Evolutionary conservation across 2,797 vertebrate species (phyloP), one percentile per base, ranked within the genome.

Genomic region (Sandelia bainsii): DNA sequence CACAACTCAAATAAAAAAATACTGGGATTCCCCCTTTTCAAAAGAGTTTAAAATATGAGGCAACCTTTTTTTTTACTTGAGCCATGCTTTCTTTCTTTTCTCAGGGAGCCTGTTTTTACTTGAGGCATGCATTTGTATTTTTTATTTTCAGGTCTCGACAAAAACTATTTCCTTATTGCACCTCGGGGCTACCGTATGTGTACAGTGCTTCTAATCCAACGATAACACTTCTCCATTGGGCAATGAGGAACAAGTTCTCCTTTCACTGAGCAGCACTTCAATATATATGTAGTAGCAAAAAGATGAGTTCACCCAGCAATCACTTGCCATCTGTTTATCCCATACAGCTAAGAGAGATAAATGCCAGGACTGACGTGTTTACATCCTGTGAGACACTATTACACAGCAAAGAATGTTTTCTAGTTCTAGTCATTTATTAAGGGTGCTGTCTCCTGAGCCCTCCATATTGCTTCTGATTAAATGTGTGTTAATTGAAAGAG

Each of bases 291-390:
- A 11, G 53, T 13, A 42, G 5, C 14, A 52, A 46, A 50, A 42
- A 62, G 17, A 59, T 34, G 20, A 64, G 27, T 54, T 54, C 23
- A 37, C 64, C 53, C 54, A 50, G 44, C 27, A 60, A 61, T 62
- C 45, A 49, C 19, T 45, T 25, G 42, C 69, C 66, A 61, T 82
- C 60, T 67, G 42, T 77, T 70, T 69, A 19, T 22, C 48, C 34
- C 49, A 69, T 46, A 51, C 25, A 60, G 52, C 23, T 23, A 19
- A 39, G 27, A 39, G 39, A 68, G 40, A 67, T 62, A 65, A 63
- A 32, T 45, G 23, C 6, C 48, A 58, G 62, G 50, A n/a, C 45
- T 62, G 46, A 53, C 12, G 16, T 49, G 46, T 52, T 44, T 27
- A 65, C 10, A 57, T 61, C 29, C 17, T 40, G 46, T 40, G 62